phyloP scores from a whole-genome alignment of 1,140 invertebrate species.

The Drosophila melanica region DNA sequence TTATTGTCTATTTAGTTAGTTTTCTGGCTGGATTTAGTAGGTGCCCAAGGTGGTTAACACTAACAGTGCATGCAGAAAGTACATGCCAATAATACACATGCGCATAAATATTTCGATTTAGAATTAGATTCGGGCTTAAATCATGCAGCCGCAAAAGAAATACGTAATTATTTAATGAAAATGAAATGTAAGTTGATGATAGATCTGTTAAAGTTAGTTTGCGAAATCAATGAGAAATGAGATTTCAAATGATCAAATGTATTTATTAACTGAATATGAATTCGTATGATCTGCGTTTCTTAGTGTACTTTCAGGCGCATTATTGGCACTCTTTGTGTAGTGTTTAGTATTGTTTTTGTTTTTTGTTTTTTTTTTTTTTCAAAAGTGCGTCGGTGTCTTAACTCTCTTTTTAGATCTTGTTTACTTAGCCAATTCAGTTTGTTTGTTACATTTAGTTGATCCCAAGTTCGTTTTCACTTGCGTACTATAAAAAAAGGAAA shows the following conservation, averaged over 20 bases:
- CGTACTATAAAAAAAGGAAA: constrained; percentile 68
- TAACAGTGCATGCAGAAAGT: constrained; percentile 69
- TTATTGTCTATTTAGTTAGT: constrained; percentile 27
- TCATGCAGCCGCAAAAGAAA: constrained; percentile 32
- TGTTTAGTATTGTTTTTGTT: no score
- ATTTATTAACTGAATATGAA: neutral
- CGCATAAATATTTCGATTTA: constrained; percentile 10
- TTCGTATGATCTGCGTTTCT: constrained; percentile 14
- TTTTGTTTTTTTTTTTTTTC: no score
- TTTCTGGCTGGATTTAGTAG: constrained; percentile 45
- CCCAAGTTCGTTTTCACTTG: constrained; percentile 72
- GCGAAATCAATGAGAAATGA: constrained; percentile 3
- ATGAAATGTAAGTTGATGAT: constrained; percentile 5
- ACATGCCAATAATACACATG: constrained; percentile 74
- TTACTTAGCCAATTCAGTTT: constrained; percentile 74
- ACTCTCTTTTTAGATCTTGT: constrained; percentile 30
- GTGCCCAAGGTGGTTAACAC: constrained; percentile 26
- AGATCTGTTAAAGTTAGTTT: neutral
- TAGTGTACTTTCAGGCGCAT: constrained; percentile 48
- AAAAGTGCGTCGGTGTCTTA: constrained; percentile 23
- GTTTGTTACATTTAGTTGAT: constrained; percentile 56
- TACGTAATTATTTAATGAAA: constrained; percentile 16
- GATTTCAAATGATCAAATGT: neutral
- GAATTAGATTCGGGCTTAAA: constrained; percentile 1
- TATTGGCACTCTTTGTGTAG: constrained; percentile 60